Evolutionary conservation across 2,113 vertebrate species (phyloP), one percentile per base, ranked within the genome.

Genomic region (Podilymbus podiceps): DNA sequence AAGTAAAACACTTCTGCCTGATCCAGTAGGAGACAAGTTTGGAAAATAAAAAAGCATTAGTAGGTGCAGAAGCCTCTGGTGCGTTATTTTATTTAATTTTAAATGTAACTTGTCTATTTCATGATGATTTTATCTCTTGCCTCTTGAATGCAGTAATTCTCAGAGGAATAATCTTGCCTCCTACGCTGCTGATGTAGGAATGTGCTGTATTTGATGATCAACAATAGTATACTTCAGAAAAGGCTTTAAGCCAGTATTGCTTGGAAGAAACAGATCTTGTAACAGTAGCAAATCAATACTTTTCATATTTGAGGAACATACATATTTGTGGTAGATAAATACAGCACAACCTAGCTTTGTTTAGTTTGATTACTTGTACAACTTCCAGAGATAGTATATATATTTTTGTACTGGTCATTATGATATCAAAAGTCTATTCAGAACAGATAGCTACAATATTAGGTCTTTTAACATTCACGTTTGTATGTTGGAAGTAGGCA

Each of bases 271-370:
- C n/a, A 69, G 84, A 95, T 82, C 84, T 93, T 68, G 75, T 95
- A 89, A 90, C 59, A 86, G 88, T 89, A 90, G 87, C 88, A 95
- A 97, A 95, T 97, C 94, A 93, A 97, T 95, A 93, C 77, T 93
- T 95, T 95, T 69, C 88, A n/a, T 94, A 90, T 94, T 95, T 94
- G 87, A 88, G 58, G 83, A 95, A 74, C 67, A 66, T 82, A 93
- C 6, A 69, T 94, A 52, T 95, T 97, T 95, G 64, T 97, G 88
- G 79, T 94, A 75, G 85, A 93, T 96, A 98, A 98, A 98, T 86
- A 94, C 89, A 90, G 89, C 40, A 27, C 88, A 83, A 64, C 71
- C 78, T 90, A 67, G 75, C 49, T 97, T 66, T 95, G 74, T 96
- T 95, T 93, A 75, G 52, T 69, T 92, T 72, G 33, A 58, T 93